Evolutionary conservation across 1,140 invertebrate genomes (phyloP).

Genomic region (Mactra quadrangularis): DNA sequence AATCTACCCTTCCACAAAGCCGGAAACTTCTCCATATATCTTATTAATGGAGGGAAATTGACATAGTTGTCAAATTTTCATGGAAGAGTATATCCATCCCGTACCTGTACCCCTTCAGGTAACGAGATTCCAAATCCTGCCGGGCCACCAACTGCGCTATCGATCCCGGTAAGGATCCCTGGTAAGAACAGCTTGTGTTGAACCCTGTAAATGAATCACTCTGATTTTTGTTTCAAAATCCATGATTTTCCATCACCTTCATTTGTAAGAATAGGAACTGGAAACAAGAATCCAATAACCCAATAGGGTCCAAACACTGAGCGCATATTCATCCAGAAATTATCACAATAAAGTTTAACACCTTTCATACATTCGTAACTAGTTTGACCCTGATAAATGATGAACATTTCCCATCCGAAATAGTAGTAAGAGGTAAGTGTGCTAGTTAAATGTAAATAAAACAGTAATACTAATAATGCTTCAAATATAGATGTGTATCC

Average conservation of each 20-base stretch:
- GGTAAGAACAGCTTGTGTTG: no score
- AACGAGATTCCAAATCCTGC: no score
- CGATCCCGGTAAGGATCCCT: no score
- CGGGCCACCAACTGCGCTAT: no score
- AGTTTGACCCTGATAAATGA: slow-evolving; percentile 88
- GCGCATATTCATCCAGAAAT: slow-evolving; percentile 50
- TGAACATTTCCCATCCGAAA: slow-evolving; percentile 83
- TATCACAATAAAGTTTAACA: slow-evolving; percentile 6
- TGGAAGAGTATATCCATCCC: no score
- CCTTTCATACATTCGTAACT: slow-evolving; percentile 85
- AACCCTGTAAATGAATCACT: no score
- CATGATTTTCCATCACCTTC: slow-evolving; percentile 57
- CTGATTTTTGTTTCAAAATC: no score
- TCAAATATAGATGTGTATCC: slow-evolving; percentile 61
- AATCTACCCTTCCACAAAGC: no score
- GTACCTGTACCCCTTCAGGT: no score
- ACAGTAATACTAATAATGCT: slow-evolving; percentile 85
- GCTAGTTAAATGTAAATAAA: slow-evolving; percentile 88
- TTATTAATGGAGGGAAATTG: no score
- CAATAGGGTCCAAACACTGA: slow-evolving; percentile 69
- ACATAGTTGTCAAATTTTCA: no score
- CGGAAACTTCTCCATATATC: no score
- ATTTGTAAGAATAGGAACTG: slow-evolving; percentile 45
- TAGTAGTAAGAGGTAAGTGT: slow-evolving; percentile 79
- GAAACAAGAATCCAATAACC: slow-evolving; percentile 57